Evolutionary conservation across 2,888 invertebrate species (phyloP), one percentile per base, ranked within the genome.

Genomic region (Melipona beecheii): DNA sequence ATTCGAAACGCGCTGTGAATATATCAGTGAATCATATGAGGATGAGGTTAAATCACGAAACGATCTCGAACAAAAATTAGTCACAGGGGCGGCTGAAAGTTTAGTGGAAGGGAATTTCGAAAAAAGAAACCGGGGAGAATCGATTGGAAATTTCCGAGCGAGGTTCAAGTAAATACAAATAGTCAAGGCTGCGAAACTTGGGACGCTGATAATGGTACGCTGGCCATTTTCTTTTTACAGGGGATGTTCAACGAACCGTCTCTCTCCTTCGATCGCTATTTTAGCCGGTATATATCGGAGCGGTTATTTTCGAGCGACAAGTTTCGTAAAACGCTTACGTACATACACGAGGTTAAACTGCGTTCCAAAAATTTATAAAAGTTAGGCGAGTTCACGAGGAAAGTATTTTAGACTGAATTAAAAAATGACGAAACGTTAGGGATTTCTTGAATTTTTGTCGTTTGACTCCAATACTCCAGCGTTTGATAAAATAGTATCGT

Each of bases 121-220:
- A 56, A 36, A 54, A n/a, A 3, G 54, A 52, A 31, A 13, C 21
- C 13, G 31, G 52, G 21, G 52, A 19, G 4, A n/a, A 54, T 31
- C 4, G 70, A 70, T 36, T 9, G 11, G n/a, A 70, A 54, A 54
- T 56, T 43, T 70, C n/a, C 6, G 13, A 9, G 4, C 17, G 36
- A n/a, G 36, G 15, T 36, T n/a, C 17, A n/a, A 13, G n/a, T n/a
- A 62, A 73, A 43, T 43, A 31, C 31, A n/a, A 31, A 19, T 13
- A 50, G 31, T 62, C 73, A 73, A 73, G 73, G 73, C 56, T 71
- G 5, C 24, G n/a, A 58, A 58, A 13, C 52, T 64, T 62, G 62
- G 50, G n/a, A 71, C 15, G 15, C 5, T n/a, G 52, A 21, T 31
- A 31, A 27, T 17, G 36, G 31, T n/a, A 72, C 72, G 31, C 27